Evolutionary conservation across 2,888 invertebrate genomes (phyloP).

Genomic region (Megamerina dolium): DNA sequence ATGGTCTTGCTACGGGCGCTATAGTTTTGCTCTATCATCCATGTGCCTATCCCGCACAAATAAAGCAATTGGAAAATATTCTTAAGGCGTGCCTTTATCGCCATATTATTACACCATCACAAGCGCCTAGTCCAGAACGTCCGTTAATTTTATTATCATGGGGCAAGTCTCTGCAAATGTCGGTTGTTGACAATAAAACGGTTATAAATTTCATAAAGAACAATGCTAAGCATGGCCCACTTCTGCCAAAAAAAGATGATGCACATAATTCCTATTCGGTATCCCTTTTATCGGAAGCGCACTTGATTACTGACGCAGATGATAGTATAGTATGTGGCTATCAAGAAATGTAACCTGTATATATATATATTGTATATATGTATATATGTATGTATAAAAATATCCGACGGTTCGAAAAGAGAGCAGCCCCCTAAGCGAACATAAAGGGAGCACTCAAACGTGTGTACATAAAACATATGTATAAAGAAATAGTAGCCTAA

Average conservation of each 20-base stretch:
- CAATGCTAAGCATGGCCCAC: constrained; percentile 53
- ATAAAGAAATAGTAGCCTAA: too few species aligned
- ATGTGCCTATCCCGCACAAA: constrained; percentile 63
- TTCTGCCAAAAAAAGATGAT: constrained; percentile 20
- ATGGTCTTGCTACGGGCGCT: constrained; percentile 75
- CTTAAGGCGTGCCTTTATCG: constrained; percentile 64
- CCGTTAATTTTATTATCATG: constrained; percentile 70
- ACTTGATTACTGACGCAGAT: constrained; percentile 37
- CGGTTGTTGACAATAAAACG: constrained; percentile 55
- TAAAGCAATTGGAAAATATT: constrained; percentile 56
- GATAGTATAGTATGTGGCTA: constrained; percentile 41
- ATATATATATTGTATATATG: background rate
- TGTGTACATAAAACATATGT: too few species aligned
- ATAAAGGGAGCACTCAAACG: too few species aligned
- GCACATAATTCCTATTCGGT: constrained; percentile 25
- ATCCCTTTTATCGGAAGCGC: constrained; percentile 34
- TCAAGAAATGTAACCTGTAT: constrained; percentile 28
- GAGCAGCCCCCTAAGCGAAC: too few species aligned
- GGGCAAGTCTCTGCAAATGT: constrained; percentile 68
- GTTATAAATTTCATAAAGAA: constrained; percentile 60
- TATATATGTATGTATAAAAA: too few species aligned
- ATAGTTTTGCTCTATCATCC: constrained; percentile 83
- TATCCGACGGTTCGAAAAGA: too few species aligned
- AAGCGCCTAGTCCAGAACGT: constrained; percentile 52
- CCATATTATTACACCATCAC: constrained; percentile 71